phyloP scores from a whole-genome alignment of 2,797 vertebrate genomes.

The Leptoclinus maculatus region DNA sequence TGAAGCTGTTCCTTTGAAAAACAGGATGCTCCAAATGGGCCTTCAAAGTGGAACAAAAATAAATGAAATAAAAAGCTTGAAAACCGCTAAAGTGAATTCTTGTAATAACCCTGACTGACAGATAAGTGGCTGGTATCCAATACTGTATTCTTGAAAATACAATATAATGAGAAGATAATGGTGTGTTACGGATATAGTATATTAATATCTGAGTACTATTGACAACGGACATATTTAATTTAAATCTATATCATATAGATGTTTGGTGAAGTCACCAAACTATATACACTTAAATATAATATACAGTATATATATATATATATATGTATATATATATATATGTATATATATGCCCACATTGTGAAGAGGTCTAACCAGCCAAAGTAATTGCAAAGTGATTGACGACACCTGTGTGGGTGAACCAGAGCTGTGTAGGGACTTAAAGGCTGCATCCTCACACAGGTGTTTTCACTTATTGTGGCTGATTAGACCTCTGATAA shows the following conservation, averaged over 20 bases:
- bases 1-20: conserved; percentile 58
- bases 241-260: no score
- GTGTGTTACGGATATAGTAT: background rate
- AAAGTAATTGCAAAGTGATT: background rate
- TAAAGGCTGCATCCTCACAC: conserved; percentile 6
- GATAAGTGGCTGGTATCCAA: background rate
- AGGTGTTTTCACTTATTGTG: conserved; percentile 25
- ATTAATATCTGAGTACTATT: background rate
- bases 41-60: conserved; percentile 9
- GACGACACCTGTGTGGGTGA: conserved; percentile 7
- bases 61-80: background rate
- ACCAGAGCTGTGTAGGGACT: background rate
- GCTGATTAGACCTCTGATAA: conserved; percentile 20
- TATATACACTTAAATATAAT: background rate
- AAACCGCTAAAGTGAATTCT: conserved; percentile 12
- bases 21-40: conserved; percentile 48
- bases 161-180: background rate
- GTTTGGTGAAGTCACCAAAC: background rate
- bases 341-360: background rate
- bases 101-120: background rate
- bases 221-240: background rate
- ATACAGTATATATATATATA: no score
- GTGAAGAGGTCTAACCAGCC: background rate
- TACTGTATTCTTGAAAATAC: background rate
- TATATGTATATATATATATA: no score